Evolutionary conservation across 2,113 vertebrate species (phyloP).

Genomic region (Myiagra hebetior): DNA sequence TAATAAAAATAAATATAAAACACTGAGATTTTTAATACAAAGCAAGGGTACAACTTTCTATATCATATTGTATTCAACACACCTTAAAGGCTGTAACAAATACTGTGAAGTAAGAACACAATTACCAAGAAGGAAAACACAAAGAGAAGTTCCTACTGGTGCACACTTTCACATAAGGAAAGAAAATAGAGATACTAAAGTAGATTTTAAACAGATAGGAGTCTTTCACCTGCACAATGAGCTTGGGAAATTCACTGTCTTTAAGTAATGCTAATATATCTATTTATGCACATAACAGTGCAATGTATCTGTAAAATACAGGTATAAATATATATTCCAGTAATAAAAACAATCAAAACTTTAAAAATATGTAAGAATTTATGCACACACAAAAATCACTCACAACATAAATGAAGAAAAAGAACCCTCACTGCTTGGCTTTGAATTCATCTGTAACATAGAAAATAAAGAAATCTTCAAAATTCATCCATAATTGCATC

Average conservation of each 20-base stretch:
- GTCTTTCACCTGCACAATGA: background rate
- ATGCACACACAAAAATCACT: background rate
- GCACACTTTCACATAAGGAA: background rate
- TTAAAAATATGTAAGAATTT: background rate
- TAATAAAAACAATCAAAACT: background rate
- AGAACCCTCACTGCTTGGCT: background rate
- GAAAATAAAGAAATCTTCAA: background rate
- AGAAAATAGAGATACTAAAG: background rate
- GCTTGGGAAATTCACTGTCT: background rate
- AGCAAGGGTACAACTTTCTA: background rate
- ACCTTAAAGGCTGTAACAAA: background rate
- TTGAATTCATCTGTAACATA: background rate
- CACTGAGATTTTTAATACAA: background rate
- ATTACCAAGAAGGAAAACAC: background rate
- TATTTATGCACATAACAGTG: background rate
- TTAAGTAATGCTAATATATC: background rate
- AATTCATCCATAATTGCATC: background rate
- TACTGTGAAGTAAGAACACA: background rate
- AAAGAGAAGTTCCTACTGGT: background rate
- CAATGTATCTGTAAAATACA: background rate
- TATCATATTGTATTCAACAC: background rate
- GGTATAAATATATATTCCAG: background rate
- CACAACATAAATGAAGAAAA: background rate
- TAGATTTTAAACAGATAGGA: background rate
- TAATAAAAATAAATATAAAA: background rate